Base-by-base conservation (phyloP, 1,140 invertebrate species). In the Euwallacea similis region DNA sequence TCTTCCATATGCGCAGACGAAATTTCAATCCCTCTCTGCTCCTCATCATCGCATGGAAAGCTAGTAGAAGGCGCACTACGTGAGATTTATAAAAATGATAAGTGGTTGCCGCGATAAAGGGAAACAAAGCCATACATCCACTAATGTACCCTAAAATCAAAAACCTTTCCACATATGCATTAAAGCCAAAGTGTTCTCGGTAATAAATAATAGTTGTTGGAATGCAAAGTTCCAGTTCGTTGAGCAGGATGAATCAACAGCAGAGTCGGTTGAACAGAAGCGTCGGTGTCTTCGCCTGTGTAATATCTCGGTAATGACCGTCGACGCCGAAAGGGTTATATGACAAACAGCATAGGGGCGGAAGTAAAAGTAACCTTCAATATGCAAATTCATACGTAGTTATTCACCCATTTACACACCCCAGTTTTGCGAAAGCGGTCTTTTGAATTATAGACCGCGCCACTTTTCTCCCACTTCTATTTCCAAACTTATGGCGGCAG, bases 271-370 rank as follows among this genome's bases (percentile, higher is more conserved):
- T 67, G 46, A 65, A 53, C 63, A 53, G 63, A 41, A 66, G 67
- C 61, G 73, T 66, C 54, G 42, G 62, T 60, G 55, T 73, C 66
- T 74, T 75, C 68, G 66, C 62, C 66, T 54, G 43, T 67, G 61
- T 77, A 78, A 79, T 80, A 78, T 66, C 69, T 55, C 65, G 70
- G 65, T 77, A 79, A 79, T 80, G 79, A 75, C 76, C 73, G 64
- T 56, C 72, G 69, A 64, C 60, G 73, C 67, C 74, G 61, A 77
- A 79, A 79, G 79, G 79, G 79, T 79, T 79, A 78, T 65, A 79
- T 78, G 76, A 78, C 76, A 74, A 77, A 78, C 76, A 77, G 73
- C 78, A 80, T 80, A 78, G 79, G 79, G 79, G 79, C 79, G 76
- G 78, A 80, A 78, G 76, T 78, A 75, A 76, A 76, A 77, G 78